A percentile compares a stretch with the other conserved stretches of the same genome.
Evolutionary conservation across 2,113 vertebrate species (phyloP).

Genomic region (Scomber japonicus): DNA sequence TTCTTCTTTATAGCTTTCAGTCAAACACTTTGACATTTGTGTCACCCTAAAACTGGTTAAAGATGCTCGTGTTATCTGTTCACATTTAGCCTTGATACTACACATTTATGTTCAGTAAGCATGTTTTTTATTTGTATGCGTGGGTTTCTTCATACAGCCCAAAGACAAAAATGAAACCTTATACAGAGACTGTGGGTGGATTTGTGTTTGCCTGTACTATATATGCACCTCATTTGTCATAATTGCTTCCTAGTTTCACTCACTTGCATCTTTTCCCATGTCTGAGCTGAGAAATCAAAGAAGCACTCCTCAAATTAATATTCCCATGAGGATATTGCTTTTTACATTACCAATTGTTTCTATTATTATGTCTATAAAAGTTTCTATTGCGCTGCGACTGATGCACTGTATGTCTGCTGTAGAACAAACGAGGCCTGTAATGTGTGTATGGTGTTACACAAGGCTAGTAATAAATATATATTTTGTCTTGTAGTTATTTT

Average conservation of each 20-base stretch:
- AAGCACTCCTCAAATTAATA: not conserved
- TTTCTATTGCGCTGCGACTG: not conserved
- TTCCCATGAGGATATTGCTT: not conserved
- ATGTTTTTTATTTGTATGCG: no score
- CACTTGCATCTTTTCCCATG: not conserved
- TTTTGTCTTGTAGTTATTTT: constrained; percentile 51
- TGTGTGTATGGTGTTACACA: constrained; percentile 36
- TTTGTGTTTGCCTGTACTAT: no score
- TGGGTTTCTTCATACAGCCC: no score
- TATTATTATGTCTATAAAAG: constrained; percentile 6
- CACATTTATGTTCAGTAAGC: no score
- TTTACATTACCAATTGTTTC: not conserved
- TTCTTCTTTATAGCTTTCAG: no score
- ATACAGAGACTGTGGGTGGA: no score
- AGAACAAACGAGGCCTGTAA: constrained; percentile 29
- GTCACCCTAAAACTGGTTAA: no score
- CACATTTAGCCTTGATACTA: no score
- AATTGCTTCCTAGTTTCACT: no score
- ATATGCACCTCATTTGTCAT: not conserved
- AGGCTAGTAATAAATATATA: constrained; percentile 57
- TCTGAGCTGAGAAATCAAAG: not conserved
- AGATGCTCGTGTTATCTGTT: no score
- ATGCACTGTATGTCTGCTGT: constrained; percentile 6
- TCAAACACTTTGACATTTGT: no score
- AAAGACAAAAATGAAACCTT: no score